Base-by-base conservation (phyloP, 2,888 invertebrate species). In the Limnephilus lunatus region DNA sequence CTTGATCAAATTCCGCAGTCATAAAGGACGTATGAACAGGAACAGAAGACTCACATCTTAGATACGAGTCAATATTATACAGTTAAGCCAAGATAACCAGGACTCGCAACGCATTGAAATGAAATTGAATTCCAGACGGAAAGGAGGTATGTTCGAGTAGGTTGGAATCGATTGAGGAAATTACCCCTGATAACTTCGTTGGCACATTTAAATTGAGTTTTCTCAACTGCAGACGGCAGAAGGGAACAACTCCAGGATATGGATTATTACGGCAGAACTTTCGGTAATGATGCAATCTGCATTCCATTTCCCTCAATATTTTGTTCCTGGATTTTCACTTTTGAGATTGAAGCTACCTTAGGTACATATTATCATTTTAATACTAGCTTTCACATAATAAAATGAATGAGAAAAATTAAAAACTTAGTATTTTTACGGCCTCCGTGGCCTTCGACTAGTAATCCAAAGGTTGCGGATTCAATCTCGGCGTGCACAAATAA, bases 191-290 rank as follows among this genome's bases (percentile, higher is more conserved):
- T 86, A 68, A 87, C 68, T 87, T 32, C 53, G 31, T 87, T 68
- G 87, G 53, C 30, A 31, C 68, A 68, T 53, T 68, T 68, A 68
- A 68, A 87, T 87, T 87, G 87, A 87, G n/a, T 53, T 87, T 87
- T 87, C 87, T 87, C 68, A 53, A 68, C 31, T 87, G 68, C 87
- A 87, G 87, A n/a, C 32, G 30, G 48, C n/a, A 14, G 44, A 15
- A 44, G 85, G 85, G 39, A 44, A 25, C 39, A n/a, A 44, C 30
- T 15, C 14, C 44, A n/a, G 48, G 44, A 35, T 83, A 83, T 25
- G 25, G 83, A 35, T 35, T 83, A 83, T 35, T 83, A 19, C 68
- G 68, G 25, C 83, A 83, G 83, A 83, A 83, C 83, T 83, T 83
- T 25, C 19, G 83, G 25, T 68, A 68, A n/a, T 68, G 68, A 68